Evolutionary conservation across 2,888 invertebrate species (phyloP), one percentile per base, ranked within the genome.

Genomic region (Hemistola chrysoprasaria): DNA sequence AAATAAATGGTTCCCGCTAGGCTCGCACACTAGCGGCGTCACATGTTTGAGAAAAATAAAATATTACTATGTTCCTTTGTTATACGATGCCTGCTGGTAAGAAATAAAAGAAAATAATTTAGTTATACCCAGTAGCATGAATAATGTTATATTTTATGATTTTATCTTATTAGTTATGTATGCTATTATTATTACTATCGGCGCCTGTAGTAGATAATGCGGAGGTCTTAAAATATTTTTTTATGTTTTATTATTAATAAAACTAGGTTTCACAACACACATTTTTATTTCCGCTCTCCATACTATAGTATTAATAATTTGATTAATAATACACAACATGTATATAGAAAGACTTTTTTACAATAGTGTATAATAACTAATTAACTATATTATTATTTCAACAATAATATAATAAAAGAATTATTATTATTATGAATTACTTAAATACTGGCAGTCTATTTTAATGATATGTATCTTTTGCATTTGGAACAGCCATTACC

Each of bases 261-360:
- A 51, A 59, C 43, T 49, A 56, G 52, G 34, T 71, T 72, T 70
- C 80, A 85, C 86, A 86, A 87, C 85, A 88, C 87, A 82, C 79
- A 88, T 69, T 75, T 82, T 85, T 87, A 84, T 83, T 84, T 74
- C 62, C 67, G 66, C 41, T 59, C 59, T 65, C 61, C 69, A 42
- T 66, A 51, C 77, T 82, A n/a, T n/a, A 44, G 78, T 68, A 71
- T 76, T 71, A 75, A 72, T 79, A 81, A 73, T 77, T 79, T 83
- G n/a, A n/a, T n/a, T 78, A 83, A 74, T 79, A 83, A 77, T 83
- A 86, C 84, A 87, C 87, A 88, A 88, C 87, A 87, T 87, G 88
- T 87, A 87, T 80, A 87, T 88, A 87, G 88, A 87, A 87, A 87
- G 88, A 85, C 75, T 83, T 86, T 87, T 83, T 86, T 87, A 87